Evolutionary conservation across 1,140 invertebrate genomes (phyloP).

Genomic region (fruit fly (Drosophila melanogaster)): Release_6_plus_ISO1_MT NT_037436.4:10115001-10115500

Average conservation of each 20-base stretch:
- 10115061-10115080: slow-evolving; percentile 32
- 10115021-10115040: slow-evolving; percentile 70
- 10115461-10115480: slow-evolving; percentile 32
- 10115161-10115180: slow-evolving; percentile 82
- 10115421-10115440: slow-evolving; percentile 68
- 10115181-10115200: slow-evolving; percentile 48
- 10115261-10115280: slow-evolving; percentile 81
- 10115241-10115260: slow-evolving; percentile 78
- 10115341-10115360: slow-evolving; percentile 78
- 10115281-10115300: slow-evolving; percentile 77
- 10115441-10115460: slow-evolving; percentile 61
- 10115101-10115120: slow-evolving; percentile 51
- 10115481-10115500: not conserved
- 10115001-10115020: slow-evolving; percentile 16
- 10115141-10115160: slow-evolving; percentile 62
- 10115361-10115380: slow-evolving; percentile 82
- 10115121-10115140: slow-evolving; percentile 2
- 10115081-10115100: slow-evolving; percentile 64
- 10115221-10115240: not conserved
- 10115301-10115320: slow-evolving; percentile 76
- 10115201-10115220: too few relatives aligned
- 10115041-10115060: slow-evolving; percentile 78
- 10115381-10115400: slow-evolving; percentile 31
- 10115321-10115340: slow-evolving; percentile 82
- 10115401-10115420: slow-evolving; percentile 6